phyloP scores from a whole-genome alignment of 37 sponge, comb jelly and placozoan species.

The Hormiphora californensis region DNA sequence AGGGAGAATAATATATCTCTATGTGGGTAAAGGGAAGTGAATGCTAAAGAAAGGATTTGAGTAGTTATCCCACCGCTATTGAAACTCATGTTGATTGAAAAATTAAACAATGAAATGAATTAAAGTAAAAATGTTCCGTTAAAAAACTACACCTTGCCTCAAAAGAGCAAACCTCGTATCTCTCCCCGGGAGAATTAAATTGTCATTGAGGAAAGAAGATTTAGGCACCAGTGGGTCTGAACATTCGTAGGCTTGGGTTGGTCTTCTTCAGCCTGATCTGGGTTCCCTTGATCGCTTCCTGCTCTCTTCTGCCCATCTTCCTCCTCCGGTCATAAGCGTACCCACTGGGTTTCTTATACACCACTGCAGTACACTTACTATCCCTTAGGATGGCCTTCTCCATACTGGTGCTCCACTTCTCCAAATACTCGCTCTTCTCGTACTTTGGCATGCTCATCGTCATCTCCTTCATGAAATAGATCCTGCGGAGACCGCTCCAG shows the following conservation, averaged over 20 bases:
- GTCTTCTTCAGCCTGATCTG: slow-evolving; percentile 45
- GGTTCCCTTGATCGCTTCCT: not conserved
- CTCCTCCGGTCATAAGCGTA: slow-evolving; percentile 17
- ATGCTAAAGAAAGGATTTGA: too few relatives aligned
- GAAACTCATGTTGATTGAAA: not conserved
- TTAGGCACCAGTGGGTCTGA: not conserved
- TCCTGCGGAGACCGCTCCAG: slow-evolving; percentile 42
- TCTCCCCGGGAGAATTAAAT: too few relatives aligned
- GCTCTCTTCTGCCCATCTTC: slow-evolving; percentile 24
- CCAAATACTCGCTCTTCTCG: not conserved
- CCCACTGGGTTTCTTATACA: slow-evolving; percentile 50
- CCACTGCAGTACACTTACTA: slow-evolving; percentile 23
- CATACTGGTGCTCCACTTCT: not conserved
- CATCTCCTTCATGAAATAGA: slow-evolving; percentile 55
- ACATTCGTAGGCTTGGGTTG: slow-evolving; percentile 3
- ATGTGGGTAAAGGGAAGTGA: too few relatives aligned
- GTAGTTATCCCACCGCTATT: too few relatives aligned
- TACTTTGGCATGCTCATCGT: slow-evolving; percentile 22
- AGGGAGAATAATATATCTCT: too few relatives aligned
- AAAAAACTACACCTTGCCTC: not conserved
- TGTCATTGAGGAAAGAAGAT: too few relatives aligned
- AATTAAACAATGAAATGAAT: not conserved
- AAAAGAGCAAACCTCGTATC: not conserved
- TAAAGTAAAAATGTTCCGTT: not conserved
- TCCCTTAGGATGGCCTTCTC: not conserved